These are phyloP conservation scores for Leptopilina boulardi DNA, from an alignment of 1,140 invertebrate genomes.

Conservation along the genomic window DNA sequence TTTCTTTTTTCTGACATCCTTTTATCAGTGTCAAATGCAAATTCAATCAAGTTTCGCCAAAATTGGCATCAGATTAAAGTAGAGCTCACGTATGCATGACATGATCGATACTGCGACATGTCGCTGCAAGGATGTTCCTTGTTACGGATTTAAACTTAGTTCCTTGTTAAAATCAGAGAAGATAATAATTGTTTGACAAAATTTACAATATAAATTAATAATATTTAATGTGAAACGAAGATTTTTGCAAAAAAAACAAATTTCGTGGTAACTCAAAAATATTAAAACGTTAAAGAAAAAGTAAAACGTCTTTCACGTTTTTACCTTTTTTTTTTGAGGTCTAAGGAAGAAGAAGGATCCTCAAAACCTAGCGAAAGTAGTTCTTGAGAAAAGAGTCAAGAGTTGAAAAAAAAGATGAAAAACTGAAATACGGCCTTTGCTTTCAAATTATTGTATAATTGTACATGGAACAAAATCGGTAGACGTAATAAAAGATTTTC, in stretches of 20 bases:
- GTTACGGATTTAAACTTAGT: neutral
- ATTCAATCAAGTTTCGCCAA: slow-evolving; percentile 22
- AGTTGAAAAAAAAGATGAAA: slow-evolving; percentile 33
- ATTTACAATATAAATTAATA: neutral
- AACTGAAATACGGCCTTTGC: slow-evolving; percentile 60
- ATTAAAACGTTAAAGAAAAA: neutral
- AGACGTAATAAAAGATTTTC: slow-evolving; percentile 67
- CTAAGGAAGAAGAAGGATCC: slow-evolving; percentile 17
- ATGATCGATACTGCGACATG: slow-evolving; percentile 9
- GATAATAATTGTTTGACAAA: neutral
- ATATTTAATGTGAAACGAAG: no score
- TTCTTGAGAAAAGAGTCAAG: slow-evolving; percentile 42
- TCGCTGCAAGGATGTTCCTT: neutral
- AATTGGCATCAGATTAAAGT: slow-evolving; percentile 12
- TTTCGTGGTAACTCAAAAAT: no score
- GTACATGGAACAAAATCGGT: slow-evolving; percentile 69
- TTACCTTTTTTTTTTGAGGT: slow-evolving; percentile 12
- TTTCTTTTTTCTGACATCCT: no score
- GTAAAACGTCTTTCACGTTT: neutral
- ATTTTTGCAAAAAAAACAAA: no score
- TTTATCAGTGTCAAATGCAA: neutral
- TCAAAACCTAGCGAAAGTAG: slow-evolving; percentile 31
- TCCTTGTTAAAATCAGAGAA: neutral
- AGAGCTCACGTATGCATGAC: slow-evolving; percentile 18
- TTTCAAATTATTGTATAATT: slow-evolving; percentile 72